Conservation (phyloP, 1,140 invertebrate species). For the Chrysomallon squamiferum region DNA sequence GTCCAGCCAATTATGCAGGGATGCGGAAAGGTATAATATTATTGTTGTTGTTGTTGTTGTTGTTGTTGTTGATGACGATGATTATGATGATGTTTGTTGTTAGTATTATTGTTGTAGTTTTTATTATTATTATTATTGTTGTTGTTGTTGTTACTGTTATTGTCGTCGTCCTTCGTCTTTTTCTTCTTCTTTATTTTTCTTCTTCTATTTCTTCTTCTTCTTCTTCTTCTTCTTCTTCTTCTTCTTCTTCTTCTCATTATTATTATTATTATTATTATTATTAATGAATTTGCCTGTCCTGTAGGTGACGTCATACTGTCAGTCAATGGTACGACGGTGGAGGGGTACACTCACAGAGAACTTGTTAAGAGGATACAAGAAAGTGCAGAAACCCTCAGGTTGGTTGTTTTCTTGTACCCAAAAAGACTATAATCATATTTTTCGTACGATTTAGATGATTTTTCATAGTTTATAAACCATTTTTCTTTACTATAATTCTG, state of each 20-base stretch:
- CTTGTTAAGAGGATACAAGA: conserved; percentile 89
- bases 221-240: too few relatives aligned
- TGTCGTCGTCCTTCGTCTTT: background rate
- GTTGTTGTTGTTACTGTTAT: background rate
- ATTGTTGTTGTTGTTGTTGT: background rate
- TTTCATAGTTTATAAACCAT: too few relatives aligned
- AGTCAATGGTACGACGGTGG: conserved; percentile 90
- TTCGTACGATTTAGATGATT: too few relatives aligned
- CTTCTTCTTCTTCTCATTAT: too few relatives aligned
- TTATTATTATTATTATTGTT: background rate
- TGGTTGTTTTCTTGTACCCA: too few relatives aligned
- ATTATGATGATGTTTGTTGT: too few relatives aligned
- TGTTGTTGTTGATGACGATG: background rate
- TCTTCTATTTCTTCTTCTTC: too few relatives aligned
- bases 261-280: too few relatives aligned
- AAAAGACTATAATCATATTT: too few relatives aligned
- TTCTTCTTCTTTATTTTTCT: background rate
- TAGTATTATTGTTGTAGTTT: too few relatives aligned
- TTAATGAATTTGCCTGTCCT: too few relatives aligned
- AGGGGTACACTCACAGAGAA: conserved; percentile 87
- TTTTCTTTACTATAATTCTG: too few relatives aligned
- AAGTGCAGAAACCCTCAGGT: conserved; percentile 85
- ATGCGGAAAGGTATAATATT: conserved; percentile 80
- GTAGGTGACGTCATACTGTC: conserved; percentile 89
- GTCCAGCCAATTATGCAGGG: conserved; percentile 86